phyloP scores from a whole-genome alignment of 2,797 vertebrate species.

The Hirundo rustica region DNA sequence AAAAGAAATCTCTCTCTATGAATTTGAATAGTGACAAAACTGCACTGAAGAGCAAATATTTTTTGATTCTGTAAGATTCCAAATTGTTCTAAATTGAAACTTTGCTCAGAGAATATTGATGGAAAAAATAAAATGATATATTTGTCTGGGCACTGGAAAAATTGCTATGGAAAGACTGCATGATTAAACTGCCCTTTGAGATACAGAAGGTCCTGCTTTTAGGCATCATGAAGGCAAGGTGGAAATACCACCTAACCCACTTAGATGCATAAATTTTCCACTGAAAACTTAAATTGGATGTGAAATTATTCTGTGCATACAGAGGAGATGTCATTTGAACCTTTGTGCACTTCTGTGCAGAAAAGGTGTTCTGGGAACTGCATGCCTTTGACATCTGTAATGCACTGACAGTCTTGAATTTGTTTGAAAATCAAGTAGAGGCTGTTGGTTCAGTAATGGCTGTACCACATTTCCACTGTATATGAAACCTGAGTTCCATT shows the following conservation, averaged over 20 bases:
- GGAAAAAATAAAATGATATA: background rate
- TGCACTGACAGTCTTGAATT: background rate
- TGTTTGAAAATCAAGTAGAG: fast-evolving
- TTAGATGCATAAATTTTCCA: background rate
- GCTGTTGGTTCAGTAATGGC: background rate
- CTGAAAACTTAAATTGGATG: background rate
- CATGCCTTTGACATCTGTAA: background rate
- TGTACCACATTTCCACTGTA: background rate
- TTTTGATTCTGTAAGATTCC: background rate
- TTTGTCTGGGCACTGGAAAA: background rate
- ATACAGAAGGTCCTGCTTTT: background rate
- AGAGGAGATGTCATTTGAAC: background rate
- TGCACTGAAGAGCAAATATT: background rate
- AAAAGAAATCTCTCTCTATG: background rate
- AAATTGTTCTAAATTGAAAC: background rate
- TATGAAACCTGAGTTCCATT: background rate
- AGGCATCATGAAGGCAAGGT: background rate
- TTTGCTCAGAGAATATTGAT: background rate
- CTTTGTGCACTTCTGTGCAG: background rate
- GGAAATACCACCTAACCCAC: background rate
- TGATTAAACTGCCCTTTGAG: background rate
- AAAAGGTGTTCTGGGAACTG: background rate
- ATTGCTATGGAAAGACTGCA: background rate
- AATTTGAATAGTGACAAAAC: background rate
- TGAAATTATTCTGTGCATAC: background rate